Evolutionary conservation across 2,888 invertebrate species (phyloP), one percentile per base, ranked within the genome.

Genomic region (Chrysina gloriosa): DNA sequence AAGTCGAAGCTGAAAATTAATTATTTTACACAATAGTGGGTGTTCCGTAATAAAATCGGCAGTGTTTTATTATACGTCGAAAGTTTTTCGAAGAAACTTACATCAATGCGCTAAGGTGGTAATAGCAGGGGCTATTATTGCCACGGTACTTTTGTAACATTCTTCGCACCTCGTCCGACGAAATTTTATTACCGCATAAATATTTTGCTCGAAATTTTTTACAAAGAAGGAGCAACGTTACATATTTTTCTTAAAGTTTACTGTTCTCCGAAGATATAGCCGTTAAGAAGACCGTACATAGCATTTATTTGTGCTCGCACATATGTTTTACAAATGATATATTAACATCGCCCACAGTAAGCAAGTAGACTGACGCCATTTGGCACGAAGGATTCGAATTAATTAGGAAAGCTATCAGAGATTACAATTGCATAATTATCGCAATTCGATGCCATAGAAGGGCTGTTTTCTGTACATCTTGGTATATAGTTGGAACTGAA

Each of bases 241-340:
- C 3, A 36, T n/a, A 29, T 61, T 61, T 61, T 61, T 25, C 45
- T 61, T 42, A 42, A 42, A 61, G 19, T 61, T 61, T 61, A 61
- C 16, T 16, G 25, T 61, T 61, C 58, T 61, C 25, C 27, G 58
- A 61, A 61, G 25, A 16, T 61, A 14, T 42, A 16, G 14, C 27
- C 42, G 58, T 61, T 61, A 61, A 61, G 29, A 39, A 16, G 58
- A 42, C 42, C 58, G 29, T 36, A 56, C 45, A 16, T 61, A 58
- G 23, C 27, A 39, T 14, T 5, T 25, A 34, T 58, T 58, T 4
- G 14, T 42, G 27, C 42, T 42, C 29, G 42, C 58, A 61, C 58
- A 61, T 39, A 61, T 61, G 58, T 61, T 61, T 39, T 61, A 42
- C 42, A 61, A 61, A 61, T 42, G 58, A 42, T 27, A 61, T 56